Evolutionary conservation across 2,797 vertebrate species (phyloP), one percentile per base, ranked within the genome.

Genomic region (Chrysocyon brachyurus): DNA sequence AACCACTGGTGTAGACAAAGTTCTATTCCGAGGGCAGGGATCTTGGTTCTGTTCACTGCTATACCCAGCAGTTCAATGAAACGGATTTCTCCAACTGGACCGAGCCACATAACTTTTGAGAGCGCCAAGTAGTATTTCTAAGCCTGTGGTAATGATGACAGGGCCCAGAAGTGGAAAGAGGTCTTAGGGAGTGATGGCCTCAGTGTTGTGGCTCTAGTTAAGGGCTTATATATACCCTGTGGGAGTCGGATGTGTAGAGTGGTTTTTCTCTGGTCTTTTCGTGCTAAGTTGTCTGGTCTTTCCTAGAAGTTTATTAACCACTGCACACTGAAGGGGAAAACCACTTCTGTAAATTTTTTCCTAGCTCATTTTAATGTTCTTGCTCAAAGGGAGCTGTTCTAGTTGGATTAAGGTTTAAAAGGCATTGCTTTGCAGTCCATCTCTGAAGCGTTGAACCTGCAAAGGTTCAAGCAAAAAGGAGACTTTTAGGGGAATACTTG

Each of bases 161-260:
- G 46, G 57, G 4, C n/a, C 19, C 73, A 49, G 33, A 70, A 16
- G 15, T 0, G 15, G 36, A 40, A 10, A 61, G 57, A 63, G 4
- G 49, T 46, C 28, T 28, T 22, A 12, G 26, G 64, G 46, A 56
- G 8, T 84, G 28, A 8, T 3, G 4, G 3, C 54, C 46, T 66
- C 22, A 21, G 17, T 0, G 1, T 22, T 21, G 1, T 9, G 33
- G 1, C 26, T 24, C 0, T 11, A 40, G 68, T 72, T 72, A 64
- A 49, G 75, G 87, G 64, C 63, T 77, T 54, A 52, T 8, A 16
- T 54, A 52, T 8, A 16, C 46, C 36, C 61, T 12, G 3, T n/a
- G 31, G 66, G 64, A 3, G 17, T 57, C 49, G 84, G 17, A 40
- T 61, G 46, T 15, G 46, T 52, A 31, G 4, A 28, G 8, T 28